Evolutionary conservation across 2,797 vertebrate genomes (phyloP), one percentile per base, ranked within the genome.

Genomic region (Brachymystax lenok): DNA sequence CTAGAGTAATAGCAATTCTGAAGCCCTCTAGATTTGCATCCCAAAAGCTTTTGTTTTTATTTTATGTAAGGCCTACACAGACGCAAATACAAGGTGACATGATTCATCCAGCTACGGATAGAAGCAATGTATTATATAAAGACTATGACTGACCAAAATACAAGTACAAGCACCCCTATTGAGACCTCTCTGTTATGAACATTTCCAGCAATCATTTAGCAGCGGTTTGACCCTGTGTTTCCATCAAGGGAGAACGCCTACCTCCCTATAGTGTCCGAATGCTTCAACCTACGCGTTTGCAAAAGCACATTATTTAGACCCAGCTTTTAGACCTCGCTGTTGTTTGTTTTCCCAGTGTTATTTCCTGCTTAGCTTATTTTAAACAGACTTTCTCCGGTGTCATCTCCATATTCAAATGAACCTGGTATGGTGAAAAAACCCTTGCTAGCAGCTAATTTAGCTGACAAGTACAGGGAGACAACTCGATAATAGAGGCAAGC

Each of bases 361-460:
- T 72, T 51, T 28, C 24, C 76, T 73, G 72, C 73, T 80, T 77
- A 78, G 40, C 40, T n/a, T 82, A 59, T 87, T 86, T 84, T 85
- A 76, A 84, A 82, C 81, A 84, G 82, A 89, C 83, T 83, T 86
- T 82, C 68, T 87, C 76, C 63, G 54, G 79, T 30, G 83, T 84
- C 82, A 75, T 73, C 79, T 63, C 78, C 80, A 77, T 76, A 80
- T 89, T 88, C 80, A 77, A 84, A 88, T 86, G 80, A 84, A 80
- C 78, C 46, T 19, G 75, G 75, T 24, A 67, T 51, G 74, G 77
- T 74, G 51, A 51, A 78, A 83, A 81, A 84, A 78, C 80, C 71
- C 76, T 73, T 64, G 77, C 86, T 81, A 63, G 83, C 82, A 40
- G 84, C 87, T 92, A 85, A 93, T 92, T 92, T 88, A 84, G 79